Conservation (phyloP, 2,797 vertebrate species). For the Notoglanidium macrostoma region DNA sequence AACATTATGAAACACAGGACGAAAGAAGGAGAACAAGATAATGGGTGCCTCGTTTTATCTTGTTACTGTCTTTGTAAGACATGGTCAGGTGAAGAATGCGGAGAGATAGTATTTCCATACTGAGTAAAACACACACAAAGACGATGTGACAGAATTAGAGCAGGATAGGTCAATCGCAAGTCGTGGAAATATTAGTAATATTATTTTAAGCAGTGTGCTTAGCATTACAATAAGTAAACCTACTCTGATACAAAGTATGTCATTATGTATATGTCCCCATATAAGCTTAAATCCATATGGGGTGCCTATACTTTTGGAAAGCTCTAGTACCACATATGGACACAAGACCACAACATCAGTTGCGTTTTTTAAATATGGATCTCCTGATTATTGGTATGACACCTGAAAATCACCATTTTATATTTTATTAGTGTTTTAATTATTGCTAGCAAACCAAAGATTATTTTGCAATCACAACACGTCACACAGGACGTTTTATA, state of each 20-base stretch:
- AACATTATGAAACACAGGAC: slow-evolving; percentile 1
- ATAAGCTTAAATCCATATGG: not conserved
- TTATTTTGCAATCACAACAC: not conserved
- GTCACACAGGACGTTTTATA: too few relatives aligned
- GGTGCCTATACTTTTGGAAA: not conserved
- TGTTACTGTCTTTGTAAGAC: slow-evolving; percentile 16
- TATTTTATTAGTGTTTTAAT: not conserved
- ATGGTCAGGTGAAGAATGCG: not conserved
- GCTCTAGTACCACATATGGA: not conserved
- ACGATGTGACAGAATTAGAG: not conserved
- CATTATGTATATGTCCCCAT: not conserved
- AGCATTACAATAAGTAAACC: not conserved
- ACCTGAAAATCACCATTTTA: not conserved
- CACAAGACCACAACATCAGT: not conserved
- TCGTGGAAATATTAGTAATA: not conserved
- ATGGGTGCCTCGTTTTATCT: not conserved
- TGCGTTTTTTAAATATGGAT: not conserved
- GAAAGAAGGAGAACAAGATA: slow-evolving; percentile 5
- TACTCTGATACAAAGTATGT: not conserved
- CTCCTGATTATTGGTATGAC: not conserved
- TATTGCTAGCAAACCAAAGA: too few relatives aligned
- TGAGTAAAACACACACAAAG: slow-evolving; percentile 6
- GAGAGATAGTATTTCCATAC: not conserved
- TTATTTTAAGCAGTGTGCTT: not conserved
- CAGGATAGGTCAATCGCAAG: not conserved